A percentile compares a stretch with the other conserved stretches of the same genome.
Evolutionary conservation across 2,888 invertebrate species (phyloP).

Genomic region (Lissocephala sabroskyi): DNA sequence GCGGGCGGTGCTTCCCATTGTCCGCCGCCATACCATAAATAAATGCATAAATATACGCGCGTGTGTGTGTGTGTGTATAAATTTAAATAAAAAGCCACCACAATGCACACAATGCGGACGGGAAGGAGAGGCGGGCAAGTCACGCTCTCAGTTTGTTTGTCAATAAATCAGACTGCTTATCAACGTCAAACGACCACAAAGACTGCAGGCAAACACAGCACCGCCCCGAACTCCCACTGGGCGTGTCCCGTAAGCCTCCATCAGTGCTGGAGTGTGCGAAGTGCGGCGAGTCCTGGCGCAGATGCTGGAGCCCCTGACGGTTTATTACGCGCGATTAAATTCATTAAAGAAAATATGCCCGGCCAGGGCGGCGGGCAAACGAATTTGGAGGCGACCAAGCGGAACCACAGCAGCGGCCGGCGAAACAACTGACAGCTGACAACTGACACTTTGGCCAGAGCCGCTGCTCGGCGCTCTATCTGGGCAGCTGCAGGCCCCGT

Average conservation of each 20-base stretch:
- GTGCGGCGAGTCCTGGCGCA: no score
- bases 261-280: not conserved
- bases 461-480: slow-evolving; percentile 42
- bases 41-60: slow-evolving; percentile 30
- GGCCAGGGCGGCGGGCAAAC: slow-evolving; percentile 33
- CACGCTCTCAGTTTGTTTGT: slow-evolving; percentile 46
- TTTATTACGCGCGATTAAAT: slow-evolving; percentile 68
- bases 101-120: slow-evolving; percentile 33
- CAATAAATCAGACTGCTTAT: slow-evolving; percentile 70
- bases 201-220: slow-evolving; percentile 48
- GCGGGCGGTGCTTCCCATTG: no score
- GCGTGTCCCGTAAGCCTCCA: slow-evolving; percentile 1
- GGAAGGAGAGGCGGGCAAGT: no score
- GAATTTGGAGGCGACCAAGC: slow-evolving; percentile 21
- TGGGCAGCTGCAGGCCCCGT: slow-evolving; percentile 37
- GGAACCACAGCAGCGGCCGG: slow-evolving; percentile 20
- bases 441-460: slow-evolving; percentile 49
- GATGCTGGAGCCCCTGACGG: slow-evolving; percentile 41
- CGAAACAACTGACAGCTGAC: slow-evolving; percentile 34
- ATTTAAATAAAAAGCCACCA: slow-evolving; percentile 54
- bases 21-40: slow-evolving; percentile 30
- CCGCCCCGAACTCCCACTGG: no score
- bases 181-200: slow-evolving; percentile 63
- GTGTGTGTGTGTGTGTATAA: no score
- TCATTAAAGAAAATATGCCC: slow-evolving; percentile 63